phyloP scores from a whole-genome alignment of 1,140 invertebrate genomes.

The Zaprionus taronus region DNA sequence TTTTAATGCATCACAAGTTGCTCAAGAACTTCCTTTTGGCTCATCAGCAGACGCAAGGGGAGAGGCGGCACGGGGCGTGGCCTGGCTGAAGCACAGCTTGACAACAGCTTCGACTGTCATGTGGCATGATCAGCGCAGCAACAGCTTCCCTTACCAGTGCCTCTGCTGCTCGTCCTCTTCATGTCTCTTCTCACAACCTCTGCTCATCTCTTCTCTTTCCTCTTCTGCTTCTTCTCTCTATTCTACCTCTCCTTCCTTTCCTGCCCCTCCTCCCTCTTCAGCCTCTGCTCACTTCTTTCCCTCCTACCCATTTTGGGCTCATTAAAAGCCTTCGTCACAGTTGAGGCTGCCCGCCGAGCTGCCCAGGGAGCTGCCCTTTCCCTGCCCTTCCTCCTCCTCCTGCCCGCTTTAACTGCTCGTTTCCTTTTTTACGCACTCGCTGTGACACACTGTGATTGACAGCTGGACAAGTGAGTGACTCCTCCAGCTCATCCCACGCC shows the following conservation, averaged over 20 bases:
- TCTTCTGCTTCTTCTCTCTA: not conserved
- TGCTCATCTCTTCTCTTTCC: not conserved
- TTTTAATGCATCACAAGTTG: conserved; percentile 81
- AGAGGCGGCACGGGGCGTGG: conserved; percentile 38
- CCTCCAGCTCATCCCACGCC: not conserved
- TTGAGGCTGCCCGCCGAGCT: not conserved
- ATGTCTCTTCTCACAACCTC: not conserved
- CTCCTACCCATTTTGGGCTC: not conserved
- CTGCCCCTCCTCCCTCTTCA: not conserved
- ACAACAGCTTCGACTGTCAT: not conserved
- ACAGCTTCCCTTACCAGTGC: no score
- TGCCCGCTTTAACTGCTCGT: conserved; percentile 40
- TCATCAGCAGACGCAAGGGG: not conserved
- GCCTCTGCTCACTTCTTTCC: no score
- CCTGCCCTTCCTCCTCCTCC: not conserved
- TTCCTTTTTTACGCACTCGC: conserved; percentile 40
- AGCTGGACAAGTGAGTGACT: conserved; percentile 55
- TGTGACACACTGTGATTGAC: conserved; percentile 61
- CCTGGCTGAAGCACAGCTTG: conserved; percentile 18
- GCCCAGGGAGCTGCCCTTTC: not conserved
- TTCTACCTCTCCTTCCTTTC: no score
- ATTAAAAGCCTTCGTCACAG: not conserved
- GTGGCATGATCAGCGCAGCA: conserved; percentile 1
- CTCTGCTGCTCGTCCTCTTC: not conserved
- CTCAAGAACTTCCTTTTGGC: conserved; percentile 55